Percentiles rank a stretch among this genome's conserved stretches.
phyloP scores from a whole-genome alignment of 2,797 vertebrate species.

The Poecilia wingei region DNA sequence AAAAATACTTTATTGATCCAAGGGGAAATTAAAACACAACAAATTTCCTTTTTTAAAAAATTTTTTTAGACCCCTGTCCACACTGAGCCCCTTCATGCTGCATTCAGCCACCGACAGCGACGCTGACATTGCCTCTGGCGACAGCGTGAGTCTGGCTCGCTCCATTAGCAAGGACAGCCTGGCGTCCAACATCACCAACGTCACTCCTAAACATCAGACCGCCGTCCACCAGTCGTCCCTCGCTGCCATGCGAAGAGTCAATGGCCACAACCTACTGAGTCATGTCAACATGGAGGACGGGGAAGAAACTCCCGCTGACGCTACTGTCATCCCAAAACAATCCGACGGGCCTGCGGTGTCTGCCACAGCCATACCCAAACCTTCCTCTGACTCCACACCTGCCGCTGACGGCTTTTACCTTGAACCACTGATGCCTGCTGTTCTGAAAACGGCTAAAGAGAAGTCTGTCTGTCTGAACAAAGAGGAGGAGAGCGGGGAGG shows the following conservation, averaged over 20 bases:
- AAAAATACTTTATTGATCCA: too few relatives aligned
- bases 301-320: constrained; percentile 81
- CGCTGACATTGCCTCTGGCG: constrained; percentile 80
- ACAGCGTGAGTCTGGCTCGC: constrained; percentile 93
- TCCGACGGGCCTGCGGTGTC: constrained; percentile 69
- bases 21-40: too few relatives aligned
- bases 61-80: constrained; percentile 88
- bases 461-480: constrained; percentile 90
- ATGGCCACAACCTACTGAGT: constrained; percentile 84
- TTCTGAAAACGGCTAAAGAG: constrained; percentile 92
- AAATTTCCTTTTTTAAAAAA: background rate
- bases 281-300: constrained; percentile 87
- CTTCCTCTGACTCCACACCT: constrained; percentile 73
- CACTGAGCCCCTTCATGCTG: constrained; percentile 87
- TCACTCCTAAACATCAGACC: constrained; percentile 91
- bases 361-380: constrained; percentile 63
- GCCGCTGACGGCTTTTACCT: constrained; percentile 87
- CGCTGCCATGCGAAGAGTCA: constrained; percentile 59
- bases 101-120: constrained; percentile 87
- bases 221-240: constrained; percentile 63
- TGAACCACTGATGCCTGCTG: constrained; percentile 94
- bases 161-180: constrained; percentile 98
- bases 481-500: constrained; percentile 94
- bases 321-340: constrained; percentile 45
- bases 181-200: constrained; percentile 82